Evolutionary conservation across 1,140 invertebrate genomes (phyloP).

Genomic region (Sarcophaga bullata): DNA sequence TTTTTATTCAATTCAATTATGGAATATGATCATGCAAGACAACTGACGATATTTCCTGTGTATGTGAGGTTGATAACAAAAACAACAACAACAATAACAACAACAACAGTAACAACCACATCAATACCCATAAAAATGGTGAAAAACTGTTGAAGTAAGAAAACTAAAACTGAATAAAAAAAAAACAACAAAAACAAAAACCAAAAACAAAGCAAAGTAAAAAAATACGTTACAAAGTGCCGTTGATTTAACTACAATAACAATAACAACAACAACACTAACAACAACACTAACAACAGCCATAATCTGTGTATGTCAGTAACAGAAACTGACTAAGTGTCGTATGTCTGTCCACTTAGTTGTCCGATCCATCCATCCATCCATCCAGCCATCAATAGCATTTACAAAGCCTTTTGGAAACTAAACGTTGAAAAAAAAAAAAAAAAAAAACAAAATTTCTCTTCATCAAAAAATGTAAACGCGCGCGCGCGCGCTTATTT

Average conservation of each 20-base stretch:
- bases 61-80: constrained; percentile 18
- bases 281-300: too few relatives aligned
- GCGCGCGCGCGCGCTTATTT: not conserved
- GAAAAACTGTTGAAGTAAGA: too few relatives aligned
- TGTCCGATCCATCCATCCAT: too few relatives aligned
- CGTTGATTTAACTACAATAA: constrained; percentile 6
- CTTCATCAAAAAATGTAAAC: not conserved
- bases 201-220: not conserved
- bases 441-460: not conserved
- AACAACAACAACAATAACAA: not conserved
- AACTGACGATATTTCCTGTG: constrained; percentile 26
- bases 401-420: constrained; percentile 18
- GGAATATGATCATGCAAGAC: constrained; percentile 26
- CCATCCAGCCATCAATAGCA: not conserved
- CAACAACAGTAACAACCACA: not conserved
- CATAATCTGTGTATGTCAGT: too few relatives aligned
- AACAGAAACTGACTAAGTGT: not conserved
- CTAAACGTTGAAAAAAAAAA: too few relatives aligned
- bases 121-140: not conserved
- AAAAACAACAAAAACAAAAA: not conserved
- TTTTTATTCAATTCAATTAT: constrained; percentile 18
- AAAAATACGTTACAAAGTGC: constrained; percentile 1
- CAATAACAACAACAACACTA: too few relatives aligned
- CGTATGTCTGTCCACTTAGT: not conserved
- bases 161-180: not conserved